phyloP scores from a whole-genome alignment of 2,888 invertebrate genomes.

The Drosophila algonquin region DNA sequence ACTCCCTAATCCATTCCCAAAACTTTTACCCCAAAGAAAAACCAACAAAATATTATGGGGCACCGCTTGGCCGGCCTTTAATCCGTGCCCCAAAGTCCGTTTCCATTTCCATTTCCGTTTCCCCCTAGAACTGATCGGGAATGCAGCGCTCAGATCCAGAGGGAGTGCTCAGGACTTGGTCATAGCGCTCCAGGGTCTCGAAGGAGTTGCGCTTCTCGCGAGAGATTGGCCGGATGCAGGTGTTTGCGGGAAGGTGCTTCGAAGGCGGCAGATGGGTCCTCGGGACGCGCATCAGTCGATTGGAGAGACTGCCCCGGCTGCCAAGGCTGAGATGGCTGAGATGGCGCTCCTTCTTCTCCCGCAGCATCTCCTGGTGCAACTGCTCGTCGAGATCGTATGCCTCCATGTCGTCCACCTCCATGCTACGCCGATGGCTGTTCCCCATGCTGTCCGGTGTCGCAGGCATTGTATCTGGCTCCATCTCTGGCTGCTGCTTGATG shows the following conservation, averaged over 20 bases:
- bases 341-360: background rate
- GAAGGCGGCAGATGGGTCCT: background rate
- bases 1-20: background rate
- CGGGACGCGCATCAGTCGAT: background rate
- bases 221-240: conserved; percentile 12
- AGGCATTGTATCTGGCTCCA: background rate
- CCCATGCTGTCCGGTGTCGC: background rate
- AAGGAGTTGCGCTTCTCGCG: conserved; percentile 36
- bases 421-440: conserved; percentile 10
- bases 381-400: background rate
- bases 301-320: background rate
- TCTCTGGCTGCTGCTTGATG: conserved; percentile 20
- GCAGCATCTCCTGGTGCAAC: conserved; percentile 4
- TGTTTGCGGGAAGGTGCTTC: background rate
- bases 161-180: conserved; percentile 38
- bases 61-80: background rate
- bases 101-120: too few relatives aligned
- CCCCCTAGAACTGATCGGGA: conserved; percentile 13
- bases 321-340: background rate
- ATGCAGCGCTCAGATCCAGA: background rate
- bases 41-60: background rate
- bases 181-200: conserved; percentile 48
- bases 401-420: background rate
- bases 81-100: background rate
- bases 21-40: background rate